Base-by-base conservation (phyloP, 2,113 vertebrate genomes). In the Phycodurus eques region DNA sequence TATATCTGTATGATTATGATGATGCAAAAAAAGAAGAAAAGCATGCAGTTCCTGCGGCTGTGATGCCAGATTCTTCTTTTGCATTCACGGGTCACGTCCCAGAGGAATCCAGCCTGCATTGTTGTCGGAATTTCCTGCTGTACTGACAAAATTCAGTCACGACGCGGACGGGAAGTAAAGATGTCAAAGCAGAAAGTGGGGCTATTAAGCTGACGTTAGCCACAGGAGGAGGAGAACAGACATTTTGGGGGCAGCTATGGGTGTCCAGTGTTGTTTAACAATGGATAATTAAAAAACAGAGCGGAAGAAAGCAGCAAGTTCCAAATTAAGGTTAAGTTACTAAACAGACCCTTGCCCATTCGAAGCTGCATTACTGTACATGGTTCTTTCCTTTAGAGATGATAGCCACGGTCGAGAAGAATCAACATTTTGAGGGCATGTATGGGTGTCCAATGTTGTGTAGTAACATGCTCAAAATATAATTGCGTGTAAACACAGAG, bases 51-150 rank as follows among this genome's bases (percentile, higher is more conserved):
- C 62, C 8, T 19, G 13, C 70, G 22, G 20, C 70, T 79, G 62
- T 60, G 67, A 33, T 49, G 61, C 47, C 75, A 64, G 65, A 22
- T 69, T 77, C 74, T 64, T 70, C 61, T 73, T 81, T 74, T 79
- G 59, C 63, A 47, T 83, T 76, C 69, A 75, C 69, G 73, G 87
- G 82, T 84, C 85, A 76, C 56, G 35, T 70, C 83, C 74, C 77
- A 0, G 22, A 46, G 78, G 86, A 78, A 68, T 76, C 77, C 15
- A 1, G 8, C 68, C 68, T 72, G 77, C 83, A 60, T 69, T 79
- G 79, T 73, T 76, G 79, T 85, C 79, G 76, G 74, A 71, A 75
- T 81, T 77, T 78, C 86, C 78, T 90, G 86, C 88, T 75, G 70
- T 73, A 76, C 51, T 81, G 70, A 74, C 69, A 80, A 72, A 87